phyloP scores from a whole-genome alignment of 2,113 vertebrate genomes.

The Mustela nigripes region DNA sequence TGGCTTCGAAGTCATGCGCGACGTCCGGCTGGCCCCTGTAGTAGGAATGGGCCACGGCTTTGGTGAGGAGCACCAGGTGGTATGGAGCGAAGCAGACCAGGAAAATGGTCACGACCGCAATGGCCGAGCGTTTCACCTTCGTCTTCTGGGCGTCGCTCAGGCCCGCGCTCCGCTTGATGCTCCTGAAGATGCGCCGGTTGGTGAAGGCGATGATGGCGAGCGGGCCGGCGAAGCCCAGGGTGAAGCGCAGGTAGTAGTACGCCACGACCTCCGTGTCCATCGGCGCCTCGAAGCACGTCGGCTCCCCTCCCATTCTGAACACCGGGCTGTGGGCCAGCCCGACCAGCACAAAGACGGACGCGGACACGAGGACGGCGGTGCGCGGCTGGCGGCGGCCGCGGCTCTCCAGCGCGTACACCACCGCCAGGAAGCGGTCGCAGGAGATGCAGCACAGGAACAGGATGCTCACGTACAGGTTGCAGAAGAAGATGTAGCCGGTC shows the following conservation, averaged over 20 bases:
- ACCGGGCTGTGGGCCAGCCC: constrained; percentile 83
- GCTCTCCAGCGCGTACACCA: constrained; percentile 90
- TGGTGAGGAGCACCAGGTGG: constrained; percentile 90
- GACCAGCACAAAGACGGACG: constrained; percentile 79
- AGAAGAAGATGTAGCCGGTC: constrained; percentile 95
- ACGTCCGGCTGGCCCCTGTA: rapidly evolving
- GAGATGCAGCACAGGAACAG: constrained; percentile 94
- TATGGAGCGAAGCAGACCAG: constrained; percentile 94
- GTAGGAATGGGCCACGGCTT: constrained; percentile 85
- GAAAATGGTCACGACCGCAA: constrained; percentile 91
- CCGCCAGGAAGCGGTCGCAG: constrained; percentile 91
- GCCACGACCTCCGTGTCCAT: constrained; percentile 65
- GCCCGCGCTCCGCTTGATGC: constrained; percentile 78
- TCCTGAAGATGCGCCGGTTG: constrained; percentile 88
- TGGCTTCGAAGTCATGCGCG: constrained; percentile 85
- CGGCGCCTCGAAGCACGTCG: constrained; percentile 91
- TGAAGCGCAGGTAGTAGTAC: constrained; percentile 88
- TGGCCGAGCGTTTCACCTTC: constrained; percentile 87
- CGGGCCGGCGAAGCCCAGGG: constrained; percentile 89
- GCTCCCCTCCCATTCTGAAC: constrained; percentile 76
- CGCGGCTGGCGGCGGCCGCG: constrained; percentile 83
- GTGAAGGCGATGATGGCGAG: constrained; percentile 88
- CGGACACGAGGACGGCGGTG: constrained; percentile 73
- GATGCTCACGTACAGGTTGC: constrained; percentile 97
- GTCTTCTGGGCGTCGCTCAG: constrained; percentile 85